A percentile compares a stretch with the other conserved stretches of the same genome.
These are phyloP conservation scores for Cephonodes hylas DNA, from an alignment of 2,888 invertebrate genomes.

Conservation along the genomic window DNA sequence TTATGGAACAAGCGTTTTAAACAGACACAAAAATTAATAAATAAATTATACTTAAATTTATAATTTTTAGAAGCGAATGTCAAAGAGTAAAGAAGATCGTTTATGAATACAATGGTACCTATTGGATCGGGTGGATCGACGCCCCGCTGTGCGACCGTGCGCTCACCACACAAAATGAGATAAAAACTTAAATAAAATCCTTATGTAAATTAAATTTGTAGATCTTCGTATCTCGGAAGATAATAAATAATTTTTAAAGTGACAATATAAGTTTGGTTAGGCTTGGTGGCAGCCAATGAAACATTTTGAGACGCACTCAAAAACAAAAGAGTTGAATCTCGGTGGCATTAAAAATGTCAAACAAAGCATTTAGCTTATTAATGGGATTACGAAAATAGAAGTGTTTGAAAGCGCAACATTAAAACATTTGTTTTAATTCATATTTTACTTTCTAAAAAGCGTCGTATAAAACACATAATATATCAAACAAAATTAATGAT, in stretches of 20 bases:
- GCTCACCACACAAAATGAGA: constrained; percentile 61
- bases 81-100: constrained; percentile 66
- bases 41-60: constrained; percentile 67
- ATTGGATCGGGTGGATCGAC: constrained; percentile 51
- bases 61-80: constrained; percentile 69
- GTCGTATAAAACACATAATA: too few species aligned
- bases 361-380: background rate
- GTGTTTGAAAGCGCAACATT: background rate
- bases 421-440: background rate
- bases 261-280: constrained; percentile 29
- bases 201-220: constrained; percentile 76
- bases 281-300: constrained; percentile 11
- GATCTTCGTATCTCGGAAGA: constrained; percentile 47
- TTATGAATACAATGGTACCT: constrained; percentile 69
- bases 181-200: constrained; percentile 71
- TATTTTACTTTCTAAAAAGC: background rate
- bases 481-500: too few species aligned
- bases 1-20: constrained; percentile 20
- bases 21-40: constrained; percentile 52
- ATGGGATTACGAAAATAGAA: background rate
- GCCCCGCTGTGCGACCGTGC: constrained; percentile 66
- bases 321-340: constrained; percentile 5
- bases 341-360: background rate
- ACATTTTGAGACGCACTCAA: background rate
- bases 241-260: constrained; percentile 49